Evolutionary conservation across 2,888 invertebrate genomes (phyloP), one percentile per base, ranked within the genome.

Genomic region (Microchrysa polita): DNA sequence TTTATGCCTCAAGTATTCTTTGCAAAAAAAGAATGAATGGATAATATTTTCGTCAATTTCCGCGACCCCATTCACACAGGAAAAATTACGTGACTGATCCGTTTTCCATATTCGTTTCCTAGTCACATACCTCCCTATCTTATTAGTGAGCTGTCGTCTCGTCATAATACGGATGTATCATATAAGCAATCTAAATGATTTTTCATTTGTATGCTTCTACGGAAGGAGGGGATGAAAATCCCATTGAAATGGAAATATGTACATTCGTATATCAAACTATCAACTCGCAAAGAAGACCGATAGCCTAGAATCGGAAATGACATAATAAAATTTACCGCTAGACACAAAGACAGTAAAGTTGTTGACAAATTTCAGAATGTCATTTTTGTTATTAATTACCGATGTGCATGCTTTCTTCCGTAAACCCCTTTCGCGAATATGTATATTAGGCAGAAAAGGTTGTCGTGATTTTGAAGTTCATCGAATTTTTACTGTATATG

Each of bases 381-480:
- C 59, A 59, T 59, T 59, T 59, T 23, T 5, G 27, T 59, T 59
- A 59, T 59, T 59, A 59, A 59, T 59, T 59, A 59, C 23, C 2
- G 1, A 1, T 10, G 27, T 4, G 23, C 4, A 7, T 5, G 48
- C 12, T 48, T 48, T 2, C 48, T n/a, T 10, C 16, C n/a, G n/a
- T 48, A 12, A 12, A 48, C 48, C 48, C 48, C 12, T n/a, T n/a
- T 48, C 7, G 27, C 4, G 7, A 34, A 34, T 34, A 5, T 34
- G 27, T 34, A 34, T 34, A 34, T 34, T 5, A 7, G 27, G 27
- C 27, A 7, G n/a, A n/a, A 34, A 34, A 7, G 2, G 27, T 7
- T 34, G 27, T 34, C 27, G 27, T 34, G 27, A 34, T 34, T 34
- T 34, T 34, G 27, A 34, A 34, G 27, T 34, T 34, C 27, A 34